phyloP scores from a whole-genome alignment of 2,113 vertebrate genomes.

The Chamaetylas fuelleborni region DNA sequence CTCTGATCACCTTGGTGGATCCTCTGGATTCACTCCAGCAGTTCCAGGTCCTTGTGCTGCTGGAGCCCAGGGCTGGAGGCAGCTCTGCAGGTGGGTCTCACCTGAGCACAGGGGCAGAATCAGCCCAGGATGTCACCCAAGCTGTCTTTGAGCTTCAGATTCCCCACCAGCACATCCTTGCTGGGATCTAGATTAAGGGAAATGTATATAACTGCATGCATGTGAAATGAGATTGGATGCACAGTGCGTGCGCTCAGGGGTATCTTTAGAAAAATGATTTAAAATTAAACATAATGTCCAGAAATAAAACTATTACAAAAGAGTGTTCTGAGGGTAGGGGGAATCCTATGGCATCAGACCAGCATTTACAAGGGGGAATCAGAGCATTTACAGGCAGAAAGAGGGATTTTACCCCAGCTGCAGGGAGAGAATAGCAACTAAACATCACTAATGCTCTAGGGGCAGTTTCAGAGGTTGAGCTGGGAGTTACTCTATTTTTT shows the following conservation, averaged over 20 bases:
- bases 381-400: background rate
- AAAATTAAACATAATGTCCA: slow-evolving; percentile 54
- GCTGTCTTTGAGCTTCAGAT: background rate
- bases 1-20: background rate
- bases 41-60: background rate
- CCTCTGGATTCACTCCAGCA: background rate
- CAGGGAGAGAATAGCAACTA: background rate
- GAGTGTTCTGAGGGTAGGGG: background rate
- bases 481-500: background rate
- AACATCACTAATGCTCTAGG: background rate
- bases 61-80: background rate
- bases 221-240: slow-evolving; percentile 2
- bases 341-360: background rate
- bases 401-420: background rate
- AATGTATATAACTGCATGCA: background rate
- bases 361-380: background rate
- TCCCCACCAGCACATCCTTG: background rate
- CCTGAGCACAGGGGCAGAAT: background rate
- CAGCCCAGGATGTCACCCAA: background rate
- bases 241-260: background rate
- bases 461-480: background rate
- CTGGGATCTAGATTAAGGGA: background rate
- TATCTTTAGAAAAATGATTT: slow-evolving; percentile 43
- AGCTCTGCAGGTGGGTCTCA: background rate
- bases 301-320: slow-evolving; percentile 58